phyloP scores from a whole-genome alignment of 2,888 invertebrate species.

The Lucinisca nassula region DNA sequence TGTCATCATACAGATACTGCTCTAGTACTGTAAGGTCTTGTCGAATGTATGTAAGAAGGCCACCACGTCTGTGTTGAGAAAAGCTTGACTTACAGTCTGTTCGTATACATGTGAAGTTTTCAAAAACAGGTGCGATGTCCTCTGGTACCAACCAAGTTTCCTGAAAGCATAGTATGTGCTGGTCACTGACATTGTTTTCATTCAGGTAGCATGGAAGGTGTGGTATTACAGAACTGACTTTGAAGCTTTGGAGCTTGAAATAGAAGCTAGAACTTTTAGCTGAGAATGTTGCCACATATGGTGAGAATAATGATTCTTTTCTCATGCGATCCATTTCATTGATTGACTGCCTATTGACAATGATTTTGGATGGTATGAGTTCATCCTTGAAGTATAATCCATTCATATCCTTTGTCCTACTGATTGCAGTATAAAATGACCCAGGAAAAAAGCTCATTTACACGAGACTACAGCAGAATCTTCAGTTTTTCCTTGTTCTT shows the following conservation, averaged over 20 bases:
- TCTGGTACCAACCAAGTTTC: background rate
- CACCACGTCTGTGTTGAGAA: background rate
- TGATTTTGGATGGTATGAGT: slow-evolving; percentile 13
- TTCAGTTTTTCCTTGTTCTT: slow-evolving; percentile 58
- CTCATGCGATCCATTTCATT: slow-evolving; percentile 10
- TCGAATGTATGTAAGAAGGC: slow-evolving; percentile 1
- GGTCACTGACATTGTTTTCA: background rate
- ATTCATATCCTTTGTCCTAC: slow-evolving; percentile 32
- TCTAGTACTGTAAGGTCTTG: background rate
- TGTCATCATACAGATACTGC: background rate
- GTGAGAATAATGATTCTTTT: background rate
- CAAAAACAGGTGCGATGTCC: background rate
- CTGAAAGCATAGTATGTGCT: background rate
- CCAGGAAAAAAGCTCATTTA: slow-evolving; percentile 22
- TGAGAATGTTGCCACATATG: background rate
- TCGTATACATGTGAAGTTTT: background rate
- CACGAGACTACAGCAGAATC: slow-evolving; percentile 34
- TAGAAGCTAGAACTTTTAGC: background rate
- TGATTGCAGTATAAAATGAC: slow-evolving; percentile 29
- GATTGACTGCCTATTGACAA: slow-evolving; percentile 27
- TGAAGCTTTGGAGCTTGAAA: slow-evolving; percentile 11
- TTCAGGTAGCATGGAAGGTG: background rate
- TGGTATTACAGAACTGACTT: slow-evolving; percentile 23
- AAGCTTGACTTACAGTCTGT: background rate
- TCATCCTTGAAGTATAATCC: slow-evolving; percentile 30